phyloP scores from a whole-genome alignment of 2,797 vertebrate genomes.

The Peromyscus nudipes region DNA sequence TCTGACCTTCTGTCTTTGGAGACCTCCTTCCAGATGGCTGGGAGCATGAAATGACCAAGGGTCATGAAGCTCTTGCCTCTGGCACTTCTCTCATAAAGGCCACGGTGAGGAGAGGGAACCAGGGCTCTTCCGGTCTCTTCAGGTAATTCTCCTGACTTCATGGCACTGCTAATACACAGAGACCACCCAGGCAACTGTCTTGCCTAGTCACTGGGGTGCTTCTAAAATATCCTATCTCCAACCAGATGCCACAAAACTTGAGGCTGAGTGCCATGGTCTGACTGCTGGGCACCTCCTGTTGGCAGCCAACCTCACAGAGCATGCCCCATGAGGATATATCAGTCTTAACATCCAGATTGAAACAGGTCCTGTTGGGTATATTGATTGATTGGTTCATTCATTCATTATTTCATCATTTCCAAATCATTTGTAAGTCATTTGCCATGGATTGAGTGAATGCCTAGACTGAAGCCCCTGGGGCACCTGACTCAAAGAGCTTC shows the following conservation, averaged over 20 bases:
- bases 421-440: neutral
- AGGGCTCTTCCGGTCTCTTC: rapidly evolving
- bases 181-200: neutral
- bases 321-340: neutral
- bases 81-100: neutral
- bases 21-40: neutral
- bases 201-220: neutral
- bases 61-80: neutral
- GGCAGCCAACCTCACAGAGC: neutral
- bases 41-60: neutral
- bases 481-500: neutral
- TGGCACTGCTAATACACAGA: neutral
- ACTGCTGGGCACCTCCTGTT: rapidly evolving
- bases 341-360: neutral
- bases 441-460: neutral
- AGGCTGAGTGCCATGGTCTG: neutral
- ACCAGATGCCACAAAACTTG: neutral
- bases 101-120: neutral
- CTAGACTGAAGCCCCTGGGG: neutral
- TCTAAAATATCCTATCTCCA: neutral
- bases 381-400: neutral
- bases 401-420: neutral
- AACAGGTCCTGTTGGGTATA: neutral
- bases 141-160: neutral
- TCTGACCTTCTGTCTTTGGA: neutral